Base-by-base conservation (phyloP, 2,113 vertebrate species). In the Hippotragus niger region DNA sequence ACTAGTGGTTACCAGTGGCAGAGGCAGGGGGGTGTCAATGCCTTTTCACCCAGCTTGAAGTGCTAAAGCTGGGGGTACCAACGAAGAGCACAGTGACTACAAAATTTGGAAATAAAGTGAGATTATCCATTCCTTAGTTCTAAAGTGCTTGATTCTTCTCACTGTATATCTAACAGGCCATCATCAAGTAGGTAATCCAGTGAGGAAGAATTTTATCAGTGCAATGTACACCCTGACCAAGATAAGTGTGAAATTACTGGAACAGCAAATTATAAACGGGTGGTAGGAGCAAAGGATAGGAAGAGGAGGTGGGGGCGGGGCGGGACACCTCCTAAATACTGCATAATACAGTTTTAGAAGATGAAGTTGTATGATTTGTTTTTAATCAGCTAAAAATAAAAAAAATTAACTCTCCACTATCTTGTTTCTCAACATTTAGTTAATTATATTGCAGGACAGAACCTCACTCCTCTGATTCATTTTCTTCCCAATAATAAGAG, bases 201-300 rank as follows among this genome's bases (percentile, higher is more conserved):
- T 0, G 11, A 92, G 57, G 67, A 64, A 76, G 29, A 88, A 93
- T 50, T 50, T 88, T 76, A 88, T 64, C 88, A 88, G 80, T 43
- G 50, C 19, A 80, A n/a, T 16, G 13, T 78, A 88, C 25, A 40
- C 14, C 90, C 84, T 89, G 62, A 84, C 13, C 10, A 50, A 90
- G 43, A 52, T 71, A 90, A 94, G 52, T 6, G 12, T 52, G 50
- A 85, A 80, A 91, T 83, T 93, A 95, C 90, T 94, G 89, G 81
- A 96, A 92, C 0, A 1, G 84, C 86, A 91, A 92, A 91, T 96
- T 96, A 97, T 88, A 95, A 95, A 95, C 27, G 40, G 47, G 58
- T 85, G n/a, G 58, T 96, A 89, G 29, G 47, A 89, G 74, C 78
- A 92, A 93, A 93, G 50, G 53, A 80, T 53, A 93, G 81, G 78